These are phyloP conservation scores for Phrynocephalus guinanensis DNA, from an alignment of 2,797 vertebrate genomes.

Conservation along the genomic window DNA sequence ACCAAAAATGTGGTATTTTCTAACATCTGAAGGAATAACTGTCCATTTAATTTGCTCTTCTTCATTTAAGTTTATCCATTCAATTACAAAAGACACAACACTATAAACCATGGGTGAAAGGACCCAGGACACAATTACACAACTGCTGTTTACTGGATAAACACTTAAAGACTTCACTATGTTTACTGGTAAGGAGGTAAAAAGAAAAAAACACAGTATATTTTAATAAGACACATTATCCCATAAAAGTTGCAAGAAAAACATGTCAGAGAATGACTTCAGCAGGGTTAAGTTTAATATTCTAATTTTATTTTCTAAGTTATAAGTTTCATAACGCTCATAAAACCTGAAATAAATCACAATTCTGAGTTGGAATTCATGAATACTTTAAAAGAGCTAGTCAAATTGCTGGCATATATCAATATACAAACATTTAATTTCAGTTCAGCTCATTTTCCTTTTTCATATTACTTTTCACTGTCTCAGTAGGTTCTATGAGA, in stretches of 20 bases:
- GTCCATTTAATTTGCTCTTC: slow-evolving; percentile 82
- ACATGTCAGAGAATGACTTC: not conserved
- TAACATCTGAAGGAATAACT: slow-evolving; percentile 78
- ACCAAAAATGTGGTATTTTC: slow-evolving; percentile 79
- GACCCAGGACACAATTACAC: slow-evolving; percentile 86
- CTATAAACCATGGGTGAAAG: slow-evolving; percentile 71
- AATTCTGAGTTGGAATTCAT: not conserved
- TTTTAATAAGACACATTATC: not conserved
- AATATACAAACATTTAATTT: not conserved
- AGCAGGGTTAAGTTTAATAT: rapidly evolving
- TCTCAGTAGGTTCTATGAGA: not conserved
- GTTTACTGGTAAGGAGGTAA: slow-evolving; percentile 75
- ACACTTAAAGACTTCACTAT: slow-evolving; percentile 78
- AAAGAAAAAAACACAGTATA: not conserved
- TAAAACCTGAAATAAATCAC: not conserved
- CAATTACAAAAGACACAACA: slow-evolving; percentile 84
- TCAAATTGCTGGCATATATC: not conserved
- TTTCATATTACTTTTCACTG: not conserved
- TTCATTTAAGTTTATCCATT: slow-evolving; percentile 83
- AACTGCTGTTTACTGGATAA: slow-evolving; percentile 85
- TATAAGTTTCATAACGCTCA: not conserved
- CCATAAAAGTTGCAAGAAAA: not conserved
- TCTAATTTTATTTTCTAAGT: not conserved
- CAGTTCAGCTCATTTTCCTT: not conserved
- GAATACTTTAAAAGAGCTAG: not conserved